Evolutionary conservation across 2,797 vertebrate genomes (phyloP), one percentile per base, ranked within the genome.

Genomic region (Scolopax rusticola): DNA sequence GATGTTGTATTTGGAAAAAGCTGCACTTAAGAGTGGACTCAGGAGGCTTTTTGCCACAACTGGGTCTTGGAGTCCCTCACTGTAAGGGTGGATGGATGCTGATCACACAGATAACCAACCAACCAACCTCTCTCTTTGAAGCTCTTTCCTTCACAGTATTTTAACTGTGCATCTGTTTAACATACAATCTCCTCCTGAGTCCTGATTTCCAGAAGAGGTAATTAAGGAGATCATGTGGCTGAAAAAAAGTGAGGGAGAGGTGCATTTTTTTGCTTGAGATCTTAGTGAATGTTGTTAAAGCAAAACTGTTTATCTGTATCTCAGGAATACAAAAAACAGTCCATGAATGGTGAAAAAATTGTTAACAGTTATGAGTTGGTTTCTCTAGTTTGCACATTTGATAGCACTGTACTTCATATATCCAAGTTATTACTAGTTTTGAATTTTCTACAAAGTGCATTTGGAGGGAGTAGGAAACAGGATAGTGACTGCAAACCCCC

Each of bases 351-450:
- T 68, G 16, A 57, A 33, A 92, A 77, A 5, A 11, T 20, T 61
- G 79, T 82, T 8, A 56, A 2, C 0, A 1, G 2, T 74, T 21
- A 27, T 2, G 54, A 41, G 2, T 16, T 43, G n/a, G 20, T 70
- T 80, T 67, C 17, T 78, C 18, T 36, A 9, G 20, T 36, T 74
- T 61, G 24, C 4, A 11, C 4, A 7, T 90, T 47, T 82, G 74
- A 33, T 81, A 28, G 17, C 12, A 9, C 27, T 78, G 54, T 11
- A 18, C 15, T 90, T 77, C 3, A 6, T 11, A 4, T 12, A 32
- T 18, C 14, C 47, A 84, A 36, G 16, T 25, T 25, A 4, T 61
- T 71, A 6, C 2, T 64, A 5, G 23, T 36, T 69, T 18, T 33
- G 48, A 68, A 7, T 43, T 77, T 81, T 89, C 53, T 87, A 2